phyloP scores from a whole-genome alignment of 2,113 vertebrate genomes.

The Entomyzon cyanotis region DNA sequence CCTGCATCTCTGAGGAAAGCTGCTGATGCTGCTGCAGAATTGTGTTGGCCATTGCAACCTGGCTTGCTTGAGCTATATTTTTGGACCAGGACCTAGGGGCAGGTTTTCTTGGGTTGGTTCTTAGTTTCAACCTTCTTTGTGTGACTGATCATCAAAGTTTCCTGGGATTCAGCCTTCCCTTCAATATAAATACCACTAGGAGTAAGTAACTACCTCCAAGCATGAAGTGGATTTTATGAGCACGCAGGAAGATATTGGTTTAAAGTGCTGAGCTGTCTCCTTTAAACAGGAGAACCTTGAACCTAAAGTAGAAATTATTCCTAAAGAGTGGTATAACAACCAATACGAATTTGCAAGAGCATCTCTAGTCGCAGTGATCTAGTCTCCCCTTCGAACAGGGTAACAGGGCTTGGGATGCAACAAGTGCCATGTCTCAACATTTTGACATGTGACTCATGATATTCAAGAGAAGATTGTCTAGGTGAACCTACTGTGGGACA shows the following conservation, averaged over 20 bases:
- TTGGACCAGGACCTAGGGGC: not conserved
- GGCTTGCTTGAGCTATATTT: fast-evolving
- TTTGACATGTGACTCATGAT: not conserved
- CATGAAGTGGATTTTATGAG: not conserved
- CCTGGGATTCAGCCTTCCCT: not conserved
- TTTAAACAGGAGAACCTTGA: not conserved
- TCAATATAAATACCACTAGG: not conserved
- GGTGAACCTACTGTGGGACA: not conserved
- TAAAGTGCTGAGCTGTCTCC: not conserved
- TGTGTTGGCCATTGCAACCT: not conserved
- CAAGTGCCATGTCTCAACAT: not conserved
- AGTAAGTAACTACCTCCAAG: not conserved
- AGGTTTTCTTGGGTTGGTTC: not conserved
- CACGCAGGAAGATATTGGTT: not conserved
- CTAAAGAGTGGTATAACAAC: not conserved
- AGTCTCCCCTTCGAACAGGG: not conserved
- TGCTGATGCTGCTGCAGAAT: not conserved
- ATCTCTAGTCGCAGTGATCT: not conserved
- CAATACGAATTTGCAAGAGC: not conserved
- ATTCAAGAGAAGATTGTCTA: not conserved
- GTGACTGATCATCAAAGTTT: not conserved
- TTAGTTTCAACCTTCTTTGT: not conserved
- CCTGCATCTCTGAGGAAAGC: not conserved
- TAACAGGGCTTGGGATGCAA: not conserved
- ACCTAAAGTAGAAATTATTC: not conserved